Conservation (phyloP, 2,888 invertebrate genomes). For the Prosapia bicincta region DNA sequence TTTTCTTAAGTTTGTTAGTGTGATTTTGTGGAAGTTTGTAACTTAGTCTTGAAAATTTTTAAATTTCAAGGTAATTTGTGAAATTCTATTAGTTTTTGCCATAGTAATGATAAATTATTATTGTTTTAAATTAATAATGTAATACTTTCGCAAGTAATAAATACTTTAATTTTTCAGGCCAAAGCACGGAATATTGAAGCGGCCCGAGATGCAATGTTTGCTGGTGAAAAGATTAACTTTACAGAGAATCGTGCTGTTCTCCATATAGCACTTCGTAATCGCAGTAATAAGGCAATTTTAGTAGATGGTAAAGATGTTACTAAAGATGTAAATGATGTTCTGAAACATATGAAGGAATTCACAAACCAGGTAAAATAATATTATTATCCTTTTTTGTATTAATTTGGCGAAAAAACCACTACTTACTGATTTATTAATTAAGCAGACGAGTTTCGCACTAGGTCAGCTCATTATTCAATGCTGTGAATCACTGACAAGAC, state of each 20-base stretch:
- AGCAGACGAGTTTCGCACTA: too few species aligned
- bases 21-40: too few species aligned
- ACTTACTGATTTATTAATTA: too few species aligned
- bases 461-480: too few species aligned
- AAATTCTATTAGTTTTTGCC: too few species aligned
- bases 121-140: constrained; percentile 17
- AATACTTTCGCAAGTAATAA: not conserved
- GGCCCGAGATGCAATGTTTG: constrained; percentile 87
- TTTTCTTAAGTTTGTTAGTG: too few species aligned
- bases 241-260: constrained; percentile 96
- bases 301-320: constrained; percentile 89
- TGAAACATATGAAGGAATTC: constrained; percentile 94
- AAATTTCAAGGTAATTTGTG: too few species aligned
- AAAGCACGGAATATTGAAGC: constrained; percentile 74
- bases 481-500: too few species aligned
- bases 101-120: constrained; percentile 12
- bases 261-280: constrained; percentile 90
- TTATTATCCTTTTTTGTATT: too few species aligned
- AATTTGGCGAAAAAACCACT: too few species aligned
- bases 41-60: too few species aligned
- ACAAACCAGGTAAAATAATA: constrained; percentile 60
- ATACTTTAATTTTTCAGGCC: constrained; percentile 49
- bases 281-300: constrained; percentile 69
- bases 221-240: constrained; percentile 94
- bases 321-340: constrained; percentile 86